phyloP scores from a whole-genome alignment of 2,113 vertebrate genomes.

The Marmota monax region DNA sequence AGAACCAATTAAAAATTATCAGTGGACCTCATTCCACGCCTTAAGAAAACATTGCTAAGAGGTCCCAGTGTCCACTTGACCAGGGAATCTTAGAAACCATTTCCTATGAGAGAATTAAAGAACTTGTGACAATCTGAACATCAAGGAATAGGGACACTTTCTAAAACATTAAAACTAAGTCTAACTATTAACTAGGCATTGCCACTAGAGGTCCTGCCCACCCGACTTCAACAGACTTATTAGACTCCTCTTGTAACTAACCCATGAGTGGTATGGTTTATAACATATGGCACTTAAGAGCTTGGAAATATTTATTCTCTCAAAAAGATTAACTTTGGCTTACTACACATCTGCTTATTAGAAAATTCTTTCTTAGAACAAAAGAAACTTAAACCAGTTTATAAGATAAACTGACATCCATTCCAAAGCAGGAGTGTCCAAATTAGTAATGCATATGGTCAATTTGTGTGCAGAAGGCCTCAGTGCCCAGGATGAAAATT shows the following conservation, averaged over 20 bases:
- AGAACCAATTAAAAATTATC: constrained; percentile 22
- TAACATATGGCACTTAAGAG: not conserved
- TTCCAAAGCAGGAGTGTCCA: not conserved
- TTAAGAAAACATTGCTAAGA: not conserved
- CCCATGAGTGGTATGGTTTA: not conserved
- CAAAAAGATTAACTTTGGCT: constrained; percentile 20
- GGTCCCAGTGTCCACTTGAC: not conserved
- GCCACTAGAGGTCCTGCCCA: constrained; percentile 59
- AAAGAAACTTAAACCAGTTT: constrained; percentile 32
- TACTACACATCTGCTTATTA: constrained; percentile 54
- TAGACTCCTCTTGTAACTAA: not conserved
- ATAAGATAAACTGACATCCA: not conserved
- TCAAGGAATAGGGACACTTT: not conserved
- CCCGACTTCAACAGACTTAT: not conserved
- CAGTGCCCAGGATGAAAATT: constrained; percentile 33
- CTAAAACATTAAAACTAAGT: not conserved
- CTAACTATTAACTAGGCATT: constrained; percentile 42
- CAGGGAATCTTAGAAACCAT: not conserved
- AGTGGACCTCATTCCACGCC: not conserved
- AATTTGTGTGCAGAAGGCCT: constrained; percentile 12
- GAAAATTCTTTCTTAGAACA: constrained; percentile 56
- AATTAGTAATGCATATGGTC: not conserved
- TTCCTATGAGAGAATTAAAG: not conserved
- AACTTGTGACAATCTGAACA: not conserved
- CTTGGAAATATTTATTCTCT: constrained; percentile 39